Conservation (phyloP, 2,113 vertebrate species). For the Callopanchax toddi region DNA sequence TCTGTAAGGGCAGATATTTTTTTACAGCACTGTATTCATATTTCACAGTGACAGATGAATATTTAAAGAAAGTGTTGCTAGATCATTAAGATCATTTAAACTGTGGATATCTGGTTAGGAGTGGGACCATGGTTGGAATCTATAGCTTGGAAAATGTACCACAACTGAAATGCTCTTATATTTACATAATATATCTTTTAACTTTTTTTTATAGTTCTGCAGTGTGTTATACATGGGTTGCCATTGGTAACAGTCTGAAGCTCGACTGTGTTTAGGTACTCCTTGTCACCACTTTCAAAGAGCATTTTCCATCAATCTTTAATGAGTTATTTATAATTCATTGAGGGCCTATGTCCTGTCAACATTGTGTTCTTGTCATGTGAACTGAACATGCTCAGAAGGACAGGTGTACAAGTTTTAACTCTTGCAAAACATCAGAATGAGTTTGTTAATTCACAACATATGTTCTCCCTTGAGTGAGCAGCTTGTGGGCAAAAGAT, state of each 20-base stretch:
- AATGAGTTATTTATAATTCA: constrained; percentile 53
- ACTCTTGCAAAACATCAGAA: constrained; percentile 10
- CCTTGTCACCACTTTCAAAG: constrained; percentile 24
- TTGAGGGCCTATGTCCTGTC: background rate
- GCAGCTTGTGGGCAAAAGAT: constrained; percentile 4
- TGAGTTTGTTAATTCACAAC: constrained; percentile 9
- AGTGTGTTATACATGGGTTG: background rate
- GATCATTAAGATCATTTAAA: background rate
- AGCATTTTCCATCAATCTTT: constrained; percentile 25
- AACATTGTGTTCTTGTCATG: constrained; percentile 15
- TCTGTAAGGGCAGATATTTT: too few species aligned
- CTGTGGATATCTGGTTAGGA: background rate
- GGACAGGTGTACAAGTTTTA: background rate
- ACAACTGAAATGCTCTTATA: background rate
- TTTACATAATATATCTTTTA: background rate
- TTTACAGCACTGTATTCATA: background rate
- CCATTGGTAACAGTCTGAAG: background rate
- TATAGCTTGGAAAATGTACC: background rate
- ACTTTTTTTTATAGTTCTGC: background rate
- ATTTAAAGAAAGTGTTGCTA: too few species aligned
- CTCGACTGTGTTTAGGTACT: too few species aligned
- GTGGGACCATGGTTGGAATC: background rate
- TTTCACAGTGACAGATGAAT: background rate
- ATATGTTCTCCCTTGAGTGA: constrained; percentile 2
- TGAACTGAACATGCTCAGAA: constrained; percentile 4